Conservation (phyloP, 2,888 invertebrate species). For the Synanthedon vespiformis region DNA sequence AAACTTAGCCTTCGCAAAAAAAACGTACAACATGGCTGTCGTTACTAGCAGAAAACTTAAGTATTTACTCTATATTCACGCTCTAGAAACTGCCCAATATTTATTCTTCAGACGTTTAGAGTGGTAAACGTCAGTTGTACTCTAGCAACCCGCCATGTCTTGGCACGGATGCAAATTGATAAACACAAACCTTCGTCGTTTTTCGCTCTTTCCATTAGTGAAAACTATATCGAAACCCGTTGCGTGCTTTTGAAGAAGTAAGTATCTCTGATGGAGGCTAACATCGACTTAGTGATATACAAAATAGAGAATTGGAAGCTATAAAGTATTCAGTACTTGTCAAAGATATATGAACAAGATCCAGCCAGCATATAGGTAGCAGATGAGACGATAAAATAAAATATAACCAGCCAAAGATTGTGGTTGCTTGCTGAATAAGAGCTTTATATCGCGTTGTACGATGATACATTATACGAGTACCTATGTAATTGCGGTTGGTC, state of each 20-base stretch:
- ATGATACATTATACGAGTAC: background rate
- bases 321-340: background rate
- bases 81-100: too few species aligned
- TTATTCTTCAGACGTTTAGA: too few species aligned
- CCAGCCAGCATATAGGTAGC: too few species aligned
- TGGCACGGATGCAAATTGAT: too few species aligned
- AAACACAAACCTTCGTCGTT: too few species aligned
- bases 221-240: too few species aligned
- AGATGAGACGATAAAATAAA: background rate
- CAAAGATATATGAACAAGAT: background rate
- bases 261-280: too few species aligned
- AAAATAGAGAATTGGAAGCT: background rate
- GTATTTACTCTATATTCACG: background rate
- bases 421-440: background rate
- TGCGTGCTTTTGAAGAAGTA: too few species aligned
- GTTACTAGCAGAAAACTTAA: background rate
- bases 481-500: constrained; percentile 15
- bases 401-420: background rate
- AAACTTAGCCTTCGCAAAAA: constrained; percentile 29
- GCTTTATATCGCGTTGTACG: background rate
- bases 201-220: too few species aligned
- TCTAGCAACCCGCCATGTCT: too few species aligned
- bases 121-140: too few species aligned
- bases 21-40: constrained; percentile 27
- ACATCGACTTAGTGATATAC: background rate